These are phyloP conservation scores for Cossypha heuglini DNA, from an alignment of 2,797 vertebrate species.

Conservation along the genomic window DNA sequence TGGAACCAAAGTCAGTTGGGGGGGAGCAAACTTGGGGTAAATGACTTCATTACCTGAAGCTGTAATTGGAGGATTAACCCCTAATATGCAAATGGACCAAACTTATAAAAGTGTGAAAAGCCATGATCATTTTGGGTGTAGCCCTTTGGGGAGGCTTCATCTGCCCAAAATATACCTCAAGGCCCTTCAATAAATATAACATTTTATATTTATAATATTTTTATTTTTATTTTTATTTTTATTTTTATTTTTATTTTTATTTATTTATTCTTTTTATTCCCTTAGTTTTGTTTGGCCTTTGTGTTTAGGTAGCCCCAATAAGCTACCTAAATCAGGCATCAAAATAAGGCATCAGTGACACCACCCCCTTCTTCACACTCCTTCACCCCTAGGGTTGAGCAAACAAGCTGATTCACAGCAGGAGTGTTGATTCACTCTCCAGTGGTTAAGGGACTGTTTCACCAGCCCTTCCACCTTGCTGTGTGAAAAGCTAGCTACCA, in stretches of 20 bases:
- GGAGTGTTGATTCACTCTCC: background rate
- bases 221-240: no score
- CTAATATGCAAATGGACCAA: background rate
- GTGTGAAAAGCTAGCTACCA: no score
- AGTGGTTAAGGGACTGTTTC: background rate
- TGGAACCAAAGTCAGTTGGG: no score
- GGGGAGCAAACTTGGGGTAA: background rate
- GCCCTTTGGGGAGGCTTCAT: background rate
- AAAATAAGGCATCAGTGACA: background rate
- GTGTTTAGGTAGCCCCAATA: no score
- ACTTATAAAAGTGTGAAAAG: background rate
- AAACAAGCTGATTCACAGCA: background rate
- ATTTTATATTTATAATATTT: no score
- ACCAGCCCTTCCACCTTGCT: background rate
- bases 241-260: no score
- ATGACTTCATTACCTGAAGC: background rate
- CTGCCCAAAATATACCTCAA: background rate
- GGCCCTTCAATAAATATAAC: background rate
- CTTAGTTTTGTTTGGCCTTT: background rate
- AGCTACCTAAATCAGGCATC: no score
- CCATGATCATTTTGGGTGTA: no score
- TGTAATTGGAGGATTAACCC: background rate
- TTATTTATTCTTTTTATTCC: background rate
- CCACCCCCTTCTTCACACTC: background rate
- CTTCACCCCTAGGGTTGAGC: background rate